phyloP scores from a whole-genome alignment of 2,888 invertebrate genomes.

The Poecilobothrus nobilitatus region DNA sequence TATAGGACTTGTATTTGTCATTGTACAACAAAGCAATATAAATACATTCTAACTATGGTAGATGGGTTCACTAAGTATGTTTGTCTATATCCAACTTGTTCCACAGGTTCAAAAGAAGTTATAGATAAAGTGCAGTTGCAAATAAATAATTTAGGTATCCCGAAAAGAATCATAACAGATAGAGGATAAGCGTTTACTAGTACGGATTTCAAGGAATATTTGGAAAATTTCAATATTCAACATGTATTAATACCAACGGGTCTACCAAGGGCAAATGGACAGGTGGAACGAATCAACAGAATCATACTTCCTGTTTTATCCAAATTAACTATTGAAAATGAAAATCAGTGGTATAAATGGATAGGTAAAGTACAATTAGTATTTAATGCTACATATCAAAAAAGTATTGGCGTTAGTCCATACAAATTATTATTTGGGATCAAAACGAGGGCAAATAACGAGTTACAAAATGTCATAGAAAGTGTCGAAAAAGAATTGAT shows the following conservation, averaged over 20 bases:
- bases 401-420: not conserved
- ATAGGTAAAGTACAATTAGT: not conserved
- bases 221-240: constrained; percentile 12
- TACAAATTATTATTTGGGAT: constrained; percentile 9
- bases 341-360: constrained; percentile 10
- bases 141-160: constrained; percentile 17
- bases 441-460: not conserved
- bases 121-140: constrained; percentile 26
- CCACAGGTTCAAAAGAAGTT: constrained; percentile 28
- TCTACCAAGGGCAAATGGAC: constrained; percentile 23
- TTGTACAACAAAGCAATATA: constrained; percentile 31
- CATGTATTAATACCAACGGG: too few relatives aligned
- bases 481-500: constrained; percentile 4
- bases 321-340: constrained; percentile 8
- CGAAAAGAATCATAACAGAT: constrained; percentile 19
- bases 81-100: too few relatives aligned
- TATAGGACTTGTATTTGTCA: constrained; percentile 32
- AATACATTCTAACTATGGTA: constrained; percentile 32
- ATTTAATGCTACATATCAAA: constrained; percentile 11
- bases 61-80: constrained; percentile 34
- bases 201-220: constrained; percentile 16
- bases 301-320: constrained; percentile 19
- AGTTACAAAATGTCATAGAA: not conserved
- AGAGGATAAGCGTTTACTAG: constrained; percentile 24
- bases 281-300: constrained; percentile 20